Percentiles rank a stretch among this genome's conserved stretches.
Conservation (phyloP, 2,888 invertebrate species). For the Lampropteryx suffumata region DNA sequence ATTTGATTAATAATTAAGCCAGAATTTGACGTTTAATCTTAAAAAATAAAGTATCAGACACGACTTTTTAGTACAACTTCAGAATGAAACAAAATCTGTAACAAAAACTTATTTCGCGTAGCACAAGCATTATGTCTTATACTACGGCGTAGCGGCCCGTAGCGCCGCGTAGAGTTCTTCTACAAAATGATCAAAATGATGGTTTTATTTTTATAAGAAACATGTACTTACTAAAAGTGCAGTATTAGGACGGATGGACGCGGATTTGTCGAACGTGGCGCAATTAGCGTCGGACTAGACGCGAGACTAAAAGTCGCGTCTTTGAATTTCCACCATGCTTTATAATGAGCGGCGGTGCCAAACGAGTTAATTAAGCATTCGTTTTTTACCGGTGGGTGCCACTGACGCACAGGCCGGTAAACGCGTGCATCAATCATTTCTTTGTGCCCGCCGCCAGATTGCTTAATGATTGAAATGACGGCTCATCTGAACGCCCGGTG, state of each 20-base stretch:
- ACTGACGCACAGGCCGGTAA: constrained; percentile 67
- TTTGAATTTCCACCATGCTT: constrained; percentile 31
- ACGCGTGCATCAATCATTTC: constrained; percentile 80
- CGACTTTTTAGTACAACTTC: constrained; percentile 3
- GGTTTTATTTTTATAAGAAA: too few relatives aligned
- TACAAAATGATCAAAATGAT: constrained; percentile 2
- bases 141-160: constrained; percentile 14
- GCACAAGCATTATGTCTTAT: background rate
- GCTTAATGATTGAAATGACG: constrained; percentile 79
- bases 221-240: too few relatives aligned
- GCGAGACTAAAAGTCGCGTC: constrained; percentile 17
- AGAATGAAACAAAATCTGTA: too few relatives aligned
- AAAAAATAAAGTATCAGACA: constrained; percentile 5
- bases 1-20: constrained; percentile 73
- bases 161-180: constrained; percentile 3
- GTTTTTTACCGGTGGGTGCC: constrained; percentile 74
- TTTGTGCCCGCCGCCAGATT: constrained; percentile 75
- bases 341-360: constrained; percentile 82
- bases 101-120: background rate
- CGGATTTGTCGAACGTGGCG: too few relatives aligned
- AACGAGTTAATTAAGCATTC: constrained; percentile 81
- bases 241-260: too few relatives aligned
- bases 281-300: too few relatives aligned
- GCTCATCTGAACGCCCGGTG: constrained; percentile 39
- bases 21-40: constrained; percentile 26